These are phyloP conservation scores for Podabrus alpinus DNA, from an alignment of 2,888 invertebrate genomes.

Conservation along the genomic window DNA sequence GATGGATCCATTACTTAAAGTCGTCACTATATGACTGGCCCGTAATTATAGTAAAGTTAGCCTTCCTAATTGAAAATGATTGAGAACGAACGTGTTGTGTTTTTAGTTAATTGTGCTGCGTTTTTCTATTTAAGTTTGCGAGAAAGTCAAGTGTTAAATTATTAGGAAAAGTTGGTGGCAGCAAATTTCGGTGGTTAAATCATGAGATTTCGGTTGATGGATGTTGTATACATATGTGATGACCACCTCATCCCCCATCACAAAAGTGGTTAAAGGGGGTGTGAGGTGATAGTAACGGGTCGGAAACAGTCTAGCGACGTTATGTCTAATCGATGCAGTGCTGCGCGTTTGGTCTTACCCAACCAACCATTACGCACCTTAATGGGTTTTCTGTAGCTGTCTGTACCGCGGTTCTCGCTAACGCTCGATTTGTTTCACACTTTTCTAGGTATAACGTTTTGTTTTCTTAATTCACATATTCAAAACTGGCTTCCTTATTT, in stretches of 20 bases:
- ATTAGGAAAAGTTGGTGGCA: neutral
- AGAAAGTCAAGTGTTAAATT: neutral
- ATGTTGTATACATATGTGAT: constrained; percentile 28
- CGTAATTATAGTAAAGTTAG: constrained; percentile 55
- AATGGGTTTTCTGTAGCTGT: constrained; percentile 62
- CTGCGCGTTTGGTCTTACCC: constrained; percentile 70
- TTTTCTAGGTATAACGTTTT: constrained; percentile 35
- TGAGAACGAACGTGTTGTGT: constrained; percentile 39
- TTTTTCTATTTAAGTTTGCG: constrained; percentile 15
- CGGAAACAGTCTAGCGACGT: constrained; percentile 58
- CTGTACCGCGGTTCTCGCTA: constrained; percentile 41
- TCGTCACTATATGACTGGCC: constrained; percentile 50
- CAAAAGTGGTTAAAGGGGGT: constrained; percentile 35
- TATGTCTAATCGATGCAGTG: constrained; percentile 72
- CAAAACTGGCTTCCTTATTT: constrained; percentile 14
- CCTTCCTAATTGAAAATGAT: constrained; percentile 55
- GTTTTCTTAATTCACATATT: constrained; percentile 31
- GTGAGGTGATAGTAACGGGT: constrained; percentile 55
- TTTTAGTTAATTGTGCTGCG: constrained; percentile 20
- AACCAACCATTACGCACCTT: constrained; percentile 77
- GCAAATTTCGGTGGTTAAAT: neutral
- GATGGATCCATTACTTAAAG: constrained; percentile 59
- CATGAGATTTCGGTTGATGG: neutral
- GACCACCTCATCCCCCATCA: constrained; percentile 30
- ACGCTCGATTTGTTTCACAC: constrained; percentile 45